phyloP scores from a whole-genome alignment of 1,140 invertebrate species.

The Diorhabda sublineata region DNA sequence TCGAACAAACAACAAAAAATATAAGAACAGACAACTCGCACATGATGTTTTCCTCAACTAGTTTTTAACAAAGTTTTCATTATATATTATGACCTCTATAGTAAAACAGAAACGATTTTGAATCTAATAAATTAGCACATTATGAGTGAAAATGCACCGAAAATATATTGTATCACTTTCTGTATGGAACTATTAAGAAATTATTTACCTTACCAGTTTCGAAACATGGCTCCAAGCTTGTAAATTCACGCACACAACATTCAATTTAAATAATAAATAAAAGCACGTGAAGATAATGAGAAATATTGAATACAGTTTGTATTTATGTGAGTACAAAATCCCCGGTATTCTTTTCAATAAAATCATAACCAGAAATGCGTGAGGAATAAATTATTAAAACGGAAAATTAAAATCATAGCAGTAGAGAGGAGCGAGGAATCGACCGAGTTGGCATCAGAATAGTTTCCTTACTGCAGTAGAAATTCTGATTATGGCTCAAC shows the following conservation, averaged over 20 bases:
- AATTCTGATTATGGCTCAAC: neutral
- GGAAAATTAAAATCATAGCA: neutral
- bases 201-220: slow-evolving; percentile 50
- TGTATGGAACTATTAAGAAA: neutral
- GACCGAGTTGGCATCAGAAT: neutral
- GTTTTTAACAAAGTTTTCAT: neutral
- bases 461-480: neutral
- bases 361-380: slow-evolving; percentile 23
- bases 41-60: neutral
- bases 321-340: slow-evolving; percentile 33
- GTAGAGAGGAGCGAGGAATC: neutral
- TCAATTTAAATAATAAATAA: slow-evolving; percentile 54
- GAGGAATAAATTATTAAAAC: neutral
- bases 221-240: slow-evolving; percentile 54
- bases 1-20: too few relatives aligned
- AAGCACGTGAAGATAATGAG: slow-evolving; percentile 30
- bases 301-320: slow-evolving; percentile 26
- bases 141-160: neutral
- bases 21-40: neutral
- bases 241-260: slow-evolving; percentile 55
- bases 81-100: too few relatives aligned
- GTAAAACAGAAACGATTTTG: neutral
- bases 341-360: slow-evolving; percentile 31
- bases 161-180: neutral
- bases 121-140: neutral